Percentiles rank a stretch among this genome's conserved stretches.
These are phyloP conservation scores for Cladopsammia gracilis DNA, from an alignment of 64 coral and sea anemone species.

Conservation along the genomic window DNA sequence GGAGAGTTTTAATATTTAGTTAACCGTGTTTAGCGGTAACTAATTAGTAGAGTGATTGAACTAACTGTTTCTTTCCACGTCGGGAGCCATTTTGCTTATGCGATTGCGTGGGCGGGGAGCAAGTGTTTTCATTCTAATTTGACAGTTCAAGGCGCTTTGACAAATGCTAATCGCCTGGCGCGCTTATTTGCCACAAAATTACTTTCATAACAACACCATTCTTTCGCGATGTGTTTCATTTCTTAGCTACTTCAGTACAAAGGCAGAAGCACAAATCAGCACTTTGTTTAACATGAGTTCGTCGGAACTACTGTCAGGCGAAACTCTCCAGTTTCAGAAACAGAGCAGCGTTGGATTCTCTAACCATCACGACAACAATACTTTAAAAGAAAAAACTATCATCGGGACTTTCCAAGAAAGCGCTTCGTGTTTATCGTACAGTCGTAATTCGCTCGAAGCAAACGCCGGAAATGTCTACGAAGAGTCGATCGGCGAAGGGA, in stretches of 20 bases:
- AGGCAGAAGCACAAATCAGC: background rate
- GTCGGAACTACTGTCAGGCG: background rate
- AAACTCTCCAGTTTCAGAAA: background rate
- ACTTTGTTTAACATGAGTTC: constrained; percentile 13
- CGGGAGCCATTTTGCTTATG: constrained; percentile 27
- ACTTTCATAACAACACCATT: constrained; percentile 37
- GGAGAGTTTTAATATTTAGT: background rate
- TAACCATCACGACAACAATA: background rate
- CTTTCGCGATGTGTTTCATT: constrained; percentile 1
- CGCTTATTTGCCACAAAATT: constrained; percentile 2
- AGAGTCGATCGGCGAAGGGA: background rate
- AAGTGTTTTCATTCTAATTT: constrained; percentile 31
- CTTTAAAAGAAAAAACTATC: background rate
- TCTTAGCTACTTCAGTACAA: background rate
- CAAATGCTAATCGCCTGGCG: constrained; percentile 29
- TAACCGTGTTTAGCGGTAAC: background rate
- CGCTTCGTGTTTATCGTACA: background rate
- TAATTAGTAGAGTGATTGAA: constrained; percentile 9
- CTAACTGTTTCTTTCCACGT: background rate
- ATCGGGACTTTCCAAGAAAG: background rate
- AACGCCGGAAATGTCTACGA: constrained; percentile 32
- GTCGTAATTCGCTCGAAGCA: constrained; percentile 19
- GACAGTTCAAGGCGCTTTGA: constrained; percentile 11
- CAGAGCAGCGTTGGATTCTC: background rate
- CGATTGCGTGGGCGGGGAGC: constrained; percentile 10